Percentiles rank a stretch among this genome's conserved stretches.
Conservation (phyloP, 2,797 vertebrate species). For the Schizopygopsis pylzovi region DNA sequence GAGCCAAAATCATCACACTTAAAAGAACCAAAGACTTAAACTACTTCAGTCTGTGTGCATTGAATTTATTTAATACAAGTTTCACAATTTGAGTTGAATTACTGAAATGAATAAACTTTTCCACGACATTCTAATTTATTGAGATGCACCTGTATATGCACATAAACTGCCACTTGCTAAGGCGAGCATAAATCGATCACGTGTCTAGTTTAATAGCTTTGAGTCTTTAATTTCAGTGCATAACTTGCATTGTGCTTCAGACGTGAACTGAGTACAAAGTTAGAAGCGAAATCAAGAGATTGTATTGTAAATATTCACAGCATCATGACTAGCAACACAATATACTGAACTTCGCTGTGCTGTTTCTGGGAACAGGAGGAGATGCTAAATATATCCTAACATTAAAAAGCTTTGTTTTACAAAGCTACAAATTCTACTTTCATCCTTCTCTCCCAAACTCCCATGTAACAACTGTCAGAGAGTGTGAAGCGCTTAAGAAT, state of each 20-base stretch:
- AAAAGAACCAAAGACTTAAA: too few species aligned
- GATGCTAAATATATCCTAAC: slow-evolving; percentile 68
- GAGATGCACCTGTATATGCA: too few species aligned
- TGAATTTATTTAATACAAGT: too few species aligned
- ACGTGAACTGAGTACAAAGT: not conserved
- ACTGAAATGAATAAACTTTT: too few species aligned
- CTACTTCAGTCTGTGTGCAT: too few species aligned
- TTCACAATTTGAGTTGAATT: too few species aligned
- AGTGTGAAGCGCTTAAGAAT: not conserved
- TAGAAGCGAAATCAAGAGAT: not conserved
- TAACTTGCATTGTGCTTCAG: not conserved
- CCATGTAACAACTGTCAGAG: slow-evolving; percentile 41
- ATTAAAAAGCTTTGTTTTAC: slow-evolving; percentile 58
- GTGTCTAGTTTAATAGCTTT: too few species aligned
- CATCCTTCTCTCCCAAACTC: slow-evolving; percentile 41
- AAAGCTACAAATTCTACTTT: slow-evolving; percentile 58
- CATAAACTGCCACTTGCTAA: too few species aligned
- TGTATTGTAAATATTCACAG: not conserved
- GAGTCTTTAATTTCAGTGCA: not conserved
- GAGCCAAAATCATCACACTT: too few species aligned
- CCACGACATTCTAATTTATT: too few species aligned
- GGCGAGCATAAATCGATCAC: too few species aligned
- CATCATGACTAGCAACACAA: not conserved
- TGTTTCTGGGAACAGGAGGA: not conserved
- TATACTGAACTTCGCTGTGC: not conserved